These are phyloP conservation scores for Escarpia spicata DNA, from an alignment of 2,888 invertebrate genomes.

Conservation along the genomic window DNA sequence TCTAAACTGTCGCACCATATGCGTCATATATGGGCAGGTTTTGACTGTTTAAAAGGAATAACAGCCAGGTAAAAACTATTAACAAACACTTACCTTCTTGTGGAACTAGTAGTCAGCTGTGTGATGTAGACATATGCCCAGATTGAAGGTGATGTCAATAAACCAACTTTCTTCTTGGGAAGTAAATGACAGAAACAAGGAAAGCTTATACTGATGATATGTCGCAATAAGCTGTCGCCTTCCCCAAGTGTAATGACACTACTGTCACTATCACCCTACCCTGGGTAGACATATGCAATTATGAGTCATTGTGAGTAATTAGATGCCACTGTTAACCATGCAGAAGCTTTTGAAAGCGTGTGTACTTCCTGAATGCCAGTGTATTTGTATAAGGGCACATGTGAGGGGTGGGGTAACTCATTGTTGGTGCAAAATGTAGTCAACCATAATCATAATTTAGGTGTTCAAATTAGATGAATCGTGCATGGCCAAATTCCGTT, in stretches of 20 bases:
- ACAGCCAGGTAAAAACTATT: not conserved
- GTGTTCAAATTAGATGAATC: not conserved
- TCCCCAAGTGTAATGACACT: not conserved
- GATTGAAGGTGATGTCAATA: not conserved
- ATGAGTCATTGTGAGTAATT: not conserved
- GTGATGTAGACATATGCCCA: not conserved
- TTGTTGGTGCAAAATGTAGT: not conserved
- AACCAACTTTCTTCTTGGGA: not conserved
- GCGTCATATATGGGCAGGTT: no score
- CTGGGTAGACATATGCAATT: not conserved
- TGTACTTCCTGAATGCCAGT: not conserved
- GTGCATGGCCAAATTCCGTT: no score
- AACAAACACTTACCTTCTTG: not conserved
- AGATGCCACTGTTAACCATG: not conserved
- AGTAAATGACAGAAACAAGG: not conserved
- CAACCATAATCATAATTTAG: not conserved
- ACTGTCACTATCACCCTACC: not conserved
- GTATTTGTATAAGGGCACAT: not conserved
- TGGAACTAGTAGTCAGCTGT: not conserved
- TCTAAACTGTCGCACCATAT: no score
- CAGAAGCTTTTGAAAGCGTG: not conserved
- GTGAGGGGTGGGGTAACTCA: not conserved
- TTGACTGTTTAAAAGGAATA: no score
- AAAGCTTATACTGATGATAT: not conserved
- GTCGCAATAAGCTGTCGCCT: not conserved